These are phyloP conservation scores for Eucidaris tribuloides DNA, from an alignment of 35 echinoderm and acorn worm genomes.

Conservation along the genomic window DNA sequence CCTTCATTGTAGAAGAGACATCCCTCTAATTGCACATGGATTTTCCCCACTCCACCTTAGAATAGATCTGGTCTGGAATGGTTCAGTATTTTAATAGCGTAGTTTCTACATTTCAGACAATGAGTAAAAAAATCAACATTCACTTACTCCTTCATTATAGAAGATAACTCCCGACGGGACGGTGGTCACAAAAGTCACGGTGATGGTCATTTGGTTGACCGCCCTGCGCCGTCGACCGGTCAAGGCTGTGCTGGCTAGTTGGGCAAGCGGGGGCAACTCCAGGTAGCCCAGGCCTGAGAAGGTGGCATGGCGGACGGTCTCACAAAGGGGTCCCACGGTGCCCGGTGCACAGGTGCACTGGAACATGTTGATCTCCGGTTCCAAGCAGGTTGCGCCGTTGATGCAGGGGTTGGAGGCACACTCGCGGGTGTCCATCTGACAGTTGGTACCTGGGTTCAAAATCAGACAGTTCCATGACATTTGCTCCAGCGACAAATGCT, in stretches of 20 bases:
- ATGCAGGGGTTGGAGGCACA: conserved; percentile 75
- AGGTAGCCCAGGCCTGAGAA: conserved; percentile 59
- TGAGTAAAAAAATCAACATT: no score
- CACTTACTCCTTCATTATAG: conserved; percentile 91
- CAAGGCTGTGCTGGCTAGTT: neutral
- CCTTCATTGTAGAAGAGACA: no score
- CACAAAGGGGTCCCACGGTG: conserved; percentile 70
- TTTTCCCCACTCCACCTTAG: no score
- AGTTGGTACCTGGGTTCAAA: conserved; percentile 85
- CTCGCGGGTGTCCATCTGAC: conserved; percentile 77
- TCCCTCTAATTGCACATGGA: no score
- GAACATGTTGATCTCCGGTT: conserved; percentile 63
- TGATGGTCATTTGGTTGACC: conserved; percentile 35
- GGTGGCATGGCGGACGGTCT: conserved; percentile 61
- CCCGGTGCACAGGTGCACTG: conserved; percentile 76
- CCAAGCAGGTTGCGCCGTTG: conserved; percentile 61
- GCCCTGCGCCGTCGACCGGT: conserved; percentile 16
- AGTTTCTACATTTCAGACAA: no score
- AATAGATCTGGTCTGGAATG: no score
- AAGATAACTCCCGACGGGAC: conserved; percentile 59
- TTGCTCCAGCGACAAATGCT: no score
- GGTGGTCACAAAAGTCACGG: conserved; percentile 76
- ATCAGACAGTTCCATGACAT: no score
- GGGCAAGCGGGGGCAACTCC: conserved; percentile 41
- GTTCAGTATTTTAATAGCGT: no score